Base-by-base conservation (phyloP, 2,113 vertebrate genomes). In the Mustela nigripes region DNA sequence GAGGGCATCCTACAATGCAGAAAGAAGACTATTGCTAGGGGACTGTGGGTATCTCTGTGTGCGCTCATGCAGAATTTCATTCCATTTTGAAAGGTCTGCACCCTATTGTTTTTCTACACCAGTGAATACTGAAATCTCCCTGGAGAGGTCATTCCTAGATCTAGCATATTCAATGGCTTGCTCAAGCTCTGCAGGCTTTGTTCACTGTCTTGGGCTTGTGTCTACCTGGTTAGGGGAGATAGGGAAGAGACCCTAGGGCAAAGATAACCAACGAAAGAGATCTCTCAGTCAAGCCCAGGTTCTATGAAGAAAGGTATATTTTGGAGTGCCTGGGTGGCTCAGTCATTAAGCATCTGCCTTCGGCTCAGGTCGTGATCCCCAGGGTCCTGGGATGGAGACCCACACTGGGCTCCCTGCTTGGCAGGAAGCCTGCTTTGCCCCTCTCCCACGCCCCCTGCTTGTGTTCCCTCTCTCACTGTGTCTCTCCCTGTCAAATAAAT, bases 101-200 rank as follows among this genome's bases (percentile, higher is more conserved):
- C 63, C 19, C 33, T 33, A 22, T 80, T 39, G 53, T 58, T 88
- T 93, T 95, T 80, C 95, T 71, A 83, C 97, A 74, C 65, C 85
- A 93, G 21, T 14, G 81, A 94, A 24, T 11, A 71, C 78, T 21
- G 71, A 67, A 22, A 42, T 96, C 85, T 93, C 93, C 88, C 94
- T 16, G 7, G 80, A 60, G 76, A 95, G 36, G 16, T 7, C n/a
- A 71, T 39, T 28, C 39, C 71, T 58, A 65, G 62, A 63, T 91
- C 48, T 9, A 2, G 39, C 19, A 15, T 42, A 71, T 56, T 78
- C 18, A 7, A 36, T 11, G 39, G 60, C 65, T 73, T 84, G 21
- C 24, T n/a, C 42, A 26, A 39, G 22, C 18, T 33, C 63, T 10
- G 10, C 48, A 88, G 81, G 36, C 58, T 89, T 65, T 84, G 24